Evolutionary conservation across 2,113 vertebrate genomes (phyloP).

Genomic region (Myrmecophaga tridactyla): DNA sequence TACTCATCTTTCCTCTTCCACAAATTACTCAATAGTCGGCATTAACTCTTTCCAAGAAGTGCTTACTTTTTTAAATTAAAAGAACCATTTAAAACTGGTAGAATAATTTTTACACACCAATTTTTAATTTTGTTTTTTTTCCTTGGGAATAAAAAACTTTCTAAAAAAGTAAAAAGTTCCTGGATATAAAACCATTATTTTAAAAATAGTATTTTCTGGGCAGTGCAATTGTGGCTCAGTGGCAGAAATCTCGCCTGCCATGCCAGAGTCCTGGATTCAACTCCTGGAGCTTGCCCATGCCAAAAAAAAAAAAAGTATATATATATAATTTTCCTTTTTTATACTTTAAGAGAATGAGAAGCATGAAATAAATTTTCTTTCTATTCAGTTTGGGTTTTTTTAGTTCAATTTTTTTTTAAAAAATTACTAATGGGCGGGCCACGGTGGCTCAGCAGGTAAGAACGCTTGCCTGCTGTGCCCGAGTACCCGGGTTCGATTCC

Average conservation of each 20-base stretch:
- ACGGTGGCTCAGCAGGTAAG: no score
- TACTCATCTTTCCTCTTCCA: conserved; percentile 23
- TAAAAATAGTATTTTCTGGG: background rate
- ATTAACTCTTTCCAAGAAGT: conserved; percentile 43
- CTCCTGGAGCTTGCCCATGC: no score
- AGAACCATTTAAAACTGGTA: background rate
- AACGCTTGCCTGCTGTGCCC: no score
- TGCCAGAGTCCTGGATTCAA: no score
- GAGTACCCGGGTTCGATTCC: no score
- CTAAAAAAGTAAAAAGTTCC: background rate
- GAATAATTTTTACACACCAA: background rate
- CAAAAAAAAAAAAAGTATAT: no score
- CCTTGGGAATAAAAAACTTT: background rate
- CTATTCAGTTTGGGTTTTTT: background rate
- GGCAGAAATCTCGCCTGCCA: no score
- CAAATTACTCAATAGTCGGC: background rate
- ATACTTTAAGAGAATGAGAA: background rate
- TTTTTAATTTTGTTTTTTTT: background rate
- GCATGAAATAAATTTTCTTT: background rate
- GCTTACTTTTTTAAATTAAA: conserved; percentile 19
- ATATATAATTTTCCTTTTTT: background rate
- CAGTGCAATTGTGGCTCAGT: no score
- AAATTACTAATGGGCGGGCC: no score
- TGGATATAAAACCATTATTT: background rate
- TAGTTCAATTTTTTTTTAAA: background rate